These are phyloP conservation scores for Lasioglossum lativentre DNA, from an alignment of 2,888 invertebrate species.

Conservation along the genomic window DNA sequence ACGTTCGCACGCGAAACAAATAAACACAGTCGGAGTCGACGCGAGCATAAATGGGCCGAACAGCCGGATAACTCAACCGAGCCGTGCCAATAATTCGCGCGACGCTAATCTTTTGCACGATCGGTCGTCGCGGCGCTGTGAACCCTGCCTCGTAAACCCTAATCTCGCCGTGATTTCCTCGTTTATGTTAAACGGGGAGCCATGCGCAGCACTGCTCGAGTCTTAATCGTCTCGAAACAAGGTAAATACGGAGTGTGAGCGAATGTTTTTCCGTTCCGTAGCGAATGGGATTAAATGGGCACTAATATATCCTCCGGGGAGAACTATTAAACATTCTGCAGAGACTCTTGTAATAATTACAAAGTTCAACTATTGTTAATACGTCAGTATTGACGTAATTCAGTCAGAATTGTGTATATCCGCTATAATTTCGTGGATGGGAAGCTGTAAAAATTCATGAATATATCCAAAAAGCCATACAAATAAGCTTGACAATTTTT, in stretches of 20 bases:
- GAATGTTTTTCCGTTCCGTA: not conserved
- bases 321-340: not conserved
- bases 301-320: not conserved
- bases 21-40: constrained; percentile 15
- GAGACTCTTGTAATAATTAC: not conserved
- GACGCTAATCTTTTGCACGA: constrained; percentile 24
- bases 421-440: too few species aligned
- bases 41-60: constrained; percentile 1
- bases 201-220: not conserved
- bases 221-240: not conserved
- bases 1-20: constrained; percentile 11
- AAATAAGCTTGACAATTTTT: not conserved
- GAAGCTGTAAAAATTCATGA: not conserved
- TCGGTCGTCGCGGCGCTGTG: not conserved
- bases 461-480: not conserved
- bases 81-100: constrained; percentile 14
- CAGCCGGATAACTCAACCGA: constrained; percentile 6
- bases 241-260: not conserved
- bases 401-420: not conserved
- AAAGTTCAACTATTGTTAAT: not conserved
- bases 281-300: not conserved
- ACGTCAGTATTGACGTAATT: too few species aligned
- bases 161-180: constrained; percentile 6
- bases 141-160: not conserved
- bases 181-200: constrained; percentile 8